A percentile compares a stretch with the other conserved stretches of the same genome.
Conservation (phyloP, 2,888 invertebrate genomes). For the Tanypteryx hageni region DNA sequence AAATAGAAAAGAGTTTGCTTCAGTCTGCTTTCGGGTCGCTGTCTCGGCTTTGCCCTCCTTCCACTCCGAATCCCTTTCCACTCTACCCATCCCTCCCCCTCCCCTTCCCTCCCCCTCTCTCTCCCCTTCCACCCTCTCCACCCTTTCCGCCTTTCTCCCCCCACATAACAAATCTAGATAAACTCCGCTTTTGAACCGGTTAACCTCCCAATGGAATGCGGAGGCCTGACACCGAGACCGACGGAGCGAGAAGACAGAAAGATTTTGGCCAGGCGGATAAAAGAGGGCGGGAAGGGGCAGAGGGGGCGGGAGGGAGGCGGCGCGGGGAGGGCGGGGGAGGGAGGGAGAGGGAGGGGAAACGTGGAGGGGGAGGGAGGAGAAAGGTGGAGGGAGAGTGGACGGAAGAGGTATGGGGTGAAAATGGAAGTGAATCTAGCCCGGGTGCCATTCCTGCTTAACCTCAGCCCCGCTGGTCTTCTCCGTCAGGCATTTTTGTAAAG, state of each 20-base stretch:
- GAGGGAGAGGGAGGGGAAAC: not conserved
- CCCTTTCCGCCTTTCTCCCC: not conserved
- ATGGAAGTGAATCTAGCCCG: not conserved
- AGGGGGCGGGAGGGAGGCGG: not conserved
- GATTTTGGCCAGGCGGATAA: not conserved
- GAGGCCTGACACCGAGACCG: not conserved
- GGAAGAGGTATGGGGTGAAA: not conserved
- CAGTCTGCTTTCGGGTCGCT: not conserved
- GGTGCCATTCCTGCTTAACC: not conserved
- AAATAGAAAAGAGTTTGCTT: no score
- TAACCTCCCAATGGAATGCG: slow-evolving; percentile 14
- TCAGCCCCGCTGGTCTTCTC: slow-evolving; percentile 9
- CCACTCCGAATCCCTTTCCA: not conserved
- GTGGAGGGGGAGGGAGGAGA: not conserved
- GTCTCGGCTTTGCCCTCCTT: not conserved
- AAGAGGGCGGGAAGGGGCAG: not conserved
- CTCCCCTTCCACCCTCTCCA: not conserved
- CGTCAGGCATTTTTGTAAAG: not conserved
- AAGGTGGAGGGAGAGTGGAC: not conserved
- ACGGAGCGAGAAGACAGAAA: not conserved
- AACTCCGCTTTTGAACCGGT: not conserved
- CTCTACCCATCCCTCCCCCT: not conserved
- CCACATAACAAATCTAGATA: slow-evolving; percentile 10
- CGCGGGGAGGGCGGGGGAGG: not conserved
- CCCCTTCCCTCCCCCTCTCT: not conserved